Percentiles rank a stretch among this genome's conserved stretches.
phyloP scores from a whole-genome alignment of 2,113 vertebrate species.

The Upupa epops region DNA sequence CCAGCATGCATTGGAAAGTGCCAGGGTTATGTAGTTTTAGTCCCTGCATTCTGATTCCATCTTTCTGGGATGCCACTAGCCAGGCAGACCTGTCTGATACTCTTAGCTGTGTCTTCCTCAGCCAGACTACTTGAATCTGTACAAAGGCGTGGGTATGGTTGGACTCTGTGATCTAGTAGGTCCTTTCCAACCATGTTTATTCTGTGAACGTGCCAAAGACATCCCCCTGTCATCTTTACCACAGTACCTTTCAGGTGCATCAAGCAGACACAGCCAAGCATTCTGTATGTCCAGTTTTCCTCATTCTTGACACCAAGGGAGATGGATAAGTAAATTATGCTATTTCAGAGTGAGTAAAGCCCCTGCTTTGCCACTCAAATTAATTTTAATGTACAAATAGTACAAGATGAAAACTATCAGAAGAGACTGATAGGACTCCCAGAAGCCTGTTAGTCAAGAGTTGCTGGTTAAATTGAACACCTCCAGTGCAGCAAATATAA shows the following conservation, averaged over 20 bases:
- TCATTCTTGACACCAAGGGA: background rate
- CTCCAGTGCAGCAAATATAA: background rate
- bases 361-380: background rate
- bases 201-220: too few relatives aligned
- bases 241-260: background rate
- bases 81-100: background rate
- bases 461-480: background rate
- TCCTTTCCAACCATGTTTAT: too few relatives aligned
- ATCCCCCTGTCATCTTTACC: background rate
- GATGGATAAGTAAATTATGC: background rate
- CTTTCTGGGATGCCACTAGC: background rate
- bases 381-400: background rate
- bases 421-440: background rate
- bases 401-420: background rate
- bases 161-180: too few relatives aligned
- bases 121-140: background rate
- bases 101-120: background rate
- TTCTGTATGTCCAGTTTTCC: background rate
- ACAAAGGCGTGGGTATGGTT: too few relatives aligned
- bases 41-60: background rate
- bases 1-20: background rate
- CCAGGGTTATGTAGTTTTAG: background rate
- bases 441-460: background rate
- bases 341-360: background rate
- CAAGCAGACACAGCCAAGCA: background rate